A percentile compares a stretch with the other conserved stretches of the same genome.
phyloP scores from a whole-genome alignment of 2,888 invertebrate species.

The Troglohyphantes excavatus region DNA sequence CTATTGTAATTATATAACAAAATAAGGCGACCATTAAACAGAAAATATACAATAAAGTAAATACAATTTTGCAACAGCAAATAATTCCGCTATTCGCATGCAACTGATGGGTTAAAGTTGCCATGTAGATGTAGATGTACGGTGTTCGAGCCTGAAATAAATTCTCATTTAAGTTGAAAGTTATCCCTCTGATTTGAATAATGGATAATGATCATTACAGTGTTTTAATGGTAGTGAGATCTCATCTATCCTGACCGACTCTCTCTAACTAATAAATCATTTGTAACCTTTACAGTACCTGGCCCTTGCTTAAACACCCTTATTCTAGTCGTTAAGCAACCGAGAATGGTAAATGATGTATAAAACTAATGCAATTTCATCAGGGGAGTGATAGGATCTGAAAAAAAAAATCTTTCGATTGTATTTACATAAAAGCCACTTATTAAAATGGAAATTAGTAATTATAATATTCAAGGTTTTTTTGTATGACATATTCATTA shows the following conservation, averaged over 20 bases:
- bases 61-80: background rate
- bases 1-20: no score
- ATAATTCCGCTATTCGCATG: background rate
- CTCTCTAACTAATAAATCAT: background rate
- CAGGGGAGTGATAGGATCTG: background rate
- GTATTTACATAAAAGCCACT: background rate
- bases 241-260: background rate
- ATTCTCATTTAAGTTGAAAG: background rate
- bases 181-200: background rate
- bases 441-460: background rate
- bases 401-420: background rate
- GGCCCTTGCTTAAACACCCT: background rate
- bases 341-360: background rate
- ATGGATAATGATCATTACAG: constrained; percentile 17
- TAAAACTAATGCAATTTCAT: background rate
- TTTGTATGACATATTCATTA: no score
- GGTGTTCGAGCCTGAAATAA: background rate
- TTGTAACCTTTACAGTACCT: background rate
- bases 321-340: background rate
- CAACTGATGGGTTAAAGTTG: background rate
- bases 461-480: no score
- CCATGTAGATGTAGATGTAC: background rate
- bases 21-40: no score
- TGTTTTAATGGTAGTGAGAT: background rate
- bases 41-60: no score